Evolutionary conservation across 92 coral and sea anemone species (phyloP).

Genomic region (Actinernus sp.): DNA sequence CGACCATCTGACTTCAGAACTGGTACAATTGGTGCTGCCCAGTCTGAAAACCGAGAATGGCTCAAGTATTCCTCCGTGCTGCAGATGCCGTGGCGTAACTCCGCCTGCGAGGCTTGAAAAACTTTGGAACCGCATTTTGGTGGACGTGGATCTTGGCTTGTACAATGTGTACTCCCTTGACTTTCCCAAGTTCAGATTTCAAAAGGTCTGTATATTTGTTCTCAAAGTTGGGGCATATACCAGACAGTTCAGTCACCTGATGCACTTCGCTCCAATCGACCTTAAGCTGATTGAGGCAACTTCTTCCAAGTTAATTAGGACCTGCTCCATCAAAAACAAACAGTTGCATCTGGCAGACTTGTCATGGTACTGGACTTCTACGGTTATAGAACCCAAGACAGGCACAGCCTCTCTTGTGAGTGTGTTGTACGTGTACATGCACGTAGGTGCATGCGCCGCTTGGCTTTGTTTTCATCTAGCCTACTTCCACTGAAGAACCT

Average conservation of each 20-base stretch:
- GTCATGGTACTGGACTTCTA: conserved; percentile 17
- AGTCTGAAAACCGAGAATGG: conserved; percentile 1
- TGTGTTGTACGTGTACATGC: too few species aligned
- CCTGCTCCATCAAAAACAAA: conserved; percentile 17
- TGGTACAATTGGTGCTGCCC: too few species aligned
- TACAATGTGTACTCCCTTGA: conserved; percentile 12
- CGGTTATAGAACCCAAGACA: conserved; percentile 8
- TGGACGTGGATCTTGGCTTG: conserved; percentile 38
- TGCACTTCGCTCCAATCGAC: conserved; percentile 25
- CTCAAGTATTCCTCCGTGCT: not conserved
- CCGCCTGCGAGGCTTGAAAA: conserved; percentile 16
- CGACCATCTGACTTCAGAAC: not conserved
- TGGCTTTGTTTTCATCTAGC: too few species aligned
- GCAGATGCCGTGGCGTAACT: conserved; percentile 9
- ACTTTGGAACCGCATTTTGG: not conserved
- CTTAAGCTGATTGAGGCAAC: conserved; percentile 8
- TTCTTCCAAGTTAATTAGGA: conserved; percentile 27
- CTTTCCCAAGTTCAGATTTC: conserved; percentile 17
- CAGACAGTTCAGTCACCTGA: not conserved
- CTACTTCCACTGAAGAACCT: not conserved
- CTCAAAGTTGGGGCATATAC: not conserved
- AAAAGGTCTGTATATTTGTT: conserved; percentile 12
- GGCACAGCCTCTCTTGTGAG: conserved; percentile 36
- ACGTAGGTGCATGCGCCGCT: conserved; percentile 42
- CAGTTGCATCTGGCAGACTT: not conserved